phyloP scores from a whole-genome alignment of 1,140 invertebrate genomes.

The Littorina saxatilis region DNA sequence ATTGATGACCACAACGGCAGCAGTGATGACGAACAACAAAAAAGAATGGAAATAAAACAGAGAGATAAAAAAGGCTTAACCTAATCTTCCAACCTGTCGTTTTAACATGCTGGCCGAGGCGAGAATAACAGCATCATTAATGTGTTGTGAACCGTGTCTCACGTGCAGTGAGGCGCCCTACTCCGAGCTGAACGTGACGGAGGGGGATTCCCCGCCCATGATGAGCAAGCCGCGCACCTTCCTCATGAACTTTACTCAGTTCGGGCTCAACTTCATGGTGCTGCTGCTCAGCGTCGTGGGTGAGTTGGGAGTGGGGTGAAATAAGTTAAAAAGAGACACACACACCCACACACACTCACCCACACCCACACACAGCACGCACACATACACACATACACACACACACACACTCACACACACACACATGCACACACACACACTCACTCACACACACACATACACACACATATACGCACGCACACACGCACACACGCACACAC shows the following conservation, averaged over 20 bases:
- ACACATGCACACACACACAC: not conserved
- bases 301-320: slow-evolving; percentile 47
- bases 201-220: slow-evolving; percentile 43
- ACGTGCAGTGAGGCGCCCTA: slow-evolving; percentile 32
- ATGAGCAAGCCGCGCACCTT: slow-evolving; percentile 55
- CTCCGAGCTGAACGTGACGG: slow-evolving; percentile 51
- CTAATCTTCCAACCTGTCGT: no score
- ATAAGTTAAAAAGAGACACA: no score
- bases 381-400: not conserved
- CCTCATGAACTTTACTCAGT: slow-evolving; percentile 67
- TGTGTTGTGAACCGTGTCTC: not conserved
- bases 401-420: not conserved
- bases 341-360: not conserved
- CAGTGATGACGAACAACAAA: no score
- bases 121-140: no score
- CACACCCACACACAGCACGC: no score
- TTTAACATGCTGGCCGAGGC: no score
- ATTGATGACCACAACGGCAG: no score
- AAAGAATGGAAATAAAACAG: no score
- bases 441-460: not conserved
- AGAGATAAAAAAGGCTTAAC: no score
- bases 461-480: no score
- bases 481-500: not conserved
- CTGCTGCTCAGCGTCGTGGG: slow-evolving; percentile 69
- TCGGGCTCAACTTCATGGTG: slow-evolving; percentile 71